These are phyloP conservation scores for Masticophis lateralis DNA, from an alignment of 2,797 vertebrate species.

Conservation along the genomic window DNA sequence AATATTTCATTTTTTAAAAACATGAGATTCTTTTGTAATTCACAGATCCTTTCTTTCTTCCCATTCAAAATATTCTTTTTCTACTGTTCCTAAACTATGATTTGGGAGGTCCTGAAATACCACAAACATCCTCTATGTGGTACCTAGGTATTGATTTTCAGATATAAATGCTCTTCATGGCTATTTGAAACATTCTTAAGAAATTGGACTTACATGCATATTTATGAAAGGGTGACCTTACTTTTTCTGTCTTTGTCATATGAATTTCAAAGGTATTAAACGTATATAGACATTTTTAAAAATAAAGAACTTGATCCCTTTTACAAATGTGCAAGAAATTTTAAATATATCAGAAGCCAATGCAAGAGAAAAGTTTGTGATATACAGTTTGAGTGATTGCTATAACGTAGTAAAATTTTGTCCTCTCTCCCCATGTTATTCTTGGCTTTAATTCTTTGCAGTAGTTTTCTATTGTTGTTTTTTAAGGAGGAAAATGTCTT, in stretches of 20 bases:
- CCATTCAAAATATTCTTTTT: background rate
- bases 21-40: background rate
- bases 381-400: background rate
- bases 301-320: background rate
- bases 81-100: background rate
- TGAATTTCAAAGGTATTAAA: background rate
- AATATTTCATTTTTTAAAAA: background rate
- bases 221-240: background rate
- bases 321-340: background rate
- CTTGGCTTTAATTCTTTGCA: background rate
- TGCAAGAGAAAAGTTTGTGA: background rate
- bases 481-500: background rate
- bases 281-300: background rate
- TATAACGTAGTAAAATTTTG: background rate
- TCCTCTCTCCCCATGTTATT: too few relatives aligned
- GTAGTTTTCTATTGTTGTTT: background rate
- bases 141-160: slow-evolving; percentile 60
- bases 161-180: background rate
- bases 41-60: background rate
- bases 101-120: slow-evolving; percentile 65
- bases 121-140: slow-evolving; percentile 71
- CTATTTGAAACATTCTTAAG: fast-evolving
- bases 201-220: background rate
- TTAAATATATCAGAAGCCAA: background rate
- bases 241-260: background rate